Evolutionary conservation across 2,888 invertebrate species (phyloP), one percentile per base, ranked within the genome.

Genomic region (Antheraea yamamai): DNA sequence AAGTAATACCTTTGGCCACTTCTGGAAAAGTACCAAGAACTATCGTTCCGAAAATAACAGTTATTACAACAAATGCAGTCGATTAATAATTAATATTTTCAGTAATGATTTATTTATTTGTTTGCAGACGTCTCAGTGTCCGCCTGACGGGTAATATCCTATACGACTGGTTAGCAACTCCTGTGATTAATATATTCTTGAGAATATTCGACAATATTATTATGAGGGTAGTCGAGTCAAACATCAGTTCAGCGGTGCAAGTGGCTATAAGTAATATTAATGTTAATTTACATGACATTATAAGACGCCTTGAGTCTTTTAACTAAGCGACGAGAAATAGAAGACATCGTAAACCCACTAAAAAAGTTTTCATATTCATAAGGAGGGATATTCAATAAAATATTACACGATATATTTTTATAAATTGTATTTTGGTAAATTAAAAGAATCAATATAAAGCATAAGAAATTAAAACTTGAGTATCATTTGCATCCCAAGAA

Each of bases 141-240:
- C 91, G 93, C 52, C 85, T 95, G 39, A 92, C 91, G 47, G 95
- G 95, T 73, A 95, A 95, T 85, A 83, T 91, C 75, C 85, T 95
- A 66, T 80, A 80, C 39, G 95, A 95, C 83, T 95, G 95, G 95
- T 83, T 95, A 75, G 76, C 95, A 10, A 95, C 95, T 83, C 91
- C 95, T 0, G 89, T 95, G 30, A 87, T 94, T 75, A 80, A 81
- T 61, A 88, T 92, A 35, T 93, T 95, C 79, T 85, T 92, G 1
- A 83, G 85, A n/a, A 86, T 95, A 77, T 93, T 95, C 82, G 92
- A 96, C 82, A 89, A 83, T 30, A 78, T 91, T 78, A 95, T 95
- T 79, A 91, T 95, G 72, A 84, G 82, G 23, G 87, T 92, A n/a
- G 93, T 95, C 0, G 90, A 92, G 78, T 7, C 75, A 47, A 92